A percentile compares a stretch with the other conserved stretches of the same genome.
These are phyloP conservation scores for Anser cygnoides DNA, from an alignment of 2,113 vertebrate species.

Conservation along the genomic window DNA sequence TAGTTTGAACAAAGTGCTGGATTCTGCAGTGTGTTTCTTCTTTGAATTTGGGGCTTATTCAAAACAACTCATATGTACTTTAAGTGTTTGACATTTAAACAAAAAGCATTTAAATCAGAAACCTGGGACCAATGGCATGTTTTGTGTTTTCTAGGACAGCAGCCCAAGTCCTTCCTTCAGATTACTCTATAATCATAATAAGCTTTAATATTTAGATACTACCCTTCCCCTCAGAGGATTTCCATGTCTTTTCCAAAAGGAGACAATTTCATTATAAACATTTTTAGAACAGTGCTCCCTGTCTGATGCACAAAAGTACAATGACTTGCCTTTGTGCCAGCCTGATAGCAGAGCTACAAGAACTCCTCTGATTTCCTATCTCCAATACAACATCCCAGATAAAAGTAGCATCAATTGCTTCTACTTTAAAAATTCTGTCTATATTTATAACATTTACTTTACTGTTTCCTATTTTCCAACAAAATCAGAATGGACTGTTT, in stretches of 20 bases:
- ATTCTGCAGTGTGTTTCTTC: neutral
- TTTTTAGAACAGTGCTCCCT: neutral
- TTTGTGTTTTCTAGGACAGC: neutral
- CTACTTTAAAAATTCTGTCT: neutral
- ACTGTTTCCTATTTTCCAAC: neutral
- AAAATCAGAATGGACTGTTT: neutral
- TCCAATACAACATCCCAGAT: neutral
- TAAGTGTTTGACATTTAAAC: neutral
- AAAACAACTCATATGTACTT: neutral
- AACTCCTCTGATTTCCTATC: neutral
- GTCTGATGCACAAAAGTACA: neutral
- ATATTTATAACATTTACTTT: neutral
- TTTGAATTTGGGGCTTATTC: neutral
- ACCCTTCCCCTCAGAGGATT: neutral
- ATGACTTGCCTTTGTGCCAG: neutral
- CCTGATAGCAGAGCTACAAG: neutral
- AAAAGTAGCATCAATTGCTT: neutral
- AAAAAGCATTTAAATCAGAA: neutral
- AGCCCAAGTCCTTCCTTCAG: neutral
- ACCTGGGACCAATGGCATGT: too few relatives aligned
- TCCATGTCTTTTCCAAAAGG: neutral
- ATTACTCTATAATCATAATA: neutral
- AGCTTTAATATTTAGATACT: neutral
- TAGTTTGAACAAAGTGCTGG: neutral
- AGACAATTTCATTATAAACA: neutral